Conservation (phyloP, 2,888 invertebrate species). For the Drosophila atripex region DNA sequence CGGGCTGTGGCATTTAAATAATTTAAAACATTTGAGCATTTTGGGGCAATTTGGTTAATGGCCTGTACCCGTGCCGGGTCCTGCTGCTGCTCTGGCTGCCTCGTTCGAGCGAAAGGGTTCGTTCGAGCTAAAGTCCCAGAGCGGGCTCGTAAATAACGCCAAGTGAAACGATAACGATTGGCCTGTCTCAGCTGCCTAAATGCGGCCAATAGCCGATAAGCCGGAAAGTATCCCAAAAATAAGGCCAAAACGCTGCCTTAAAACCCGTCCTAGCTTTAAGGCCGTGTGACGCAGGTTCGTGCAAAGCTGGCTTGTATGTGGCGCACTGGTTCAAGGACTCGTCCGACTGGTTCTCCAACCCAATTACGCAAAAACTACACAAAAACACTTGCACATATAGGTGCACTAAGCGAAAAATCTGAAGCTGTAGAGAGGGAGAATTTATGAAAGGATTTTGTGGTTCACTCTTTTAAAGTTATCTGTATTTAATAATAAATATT, state of each 20-base stretch:
- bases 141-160: constrained; percentile 38
- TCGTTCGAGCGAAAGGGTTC: constrained; percentile 33
- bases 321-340: constrained; percentile 58
- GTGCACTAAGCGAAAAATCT: not conserved
- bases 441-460: too few species aligned
- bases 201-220: constrained; percentile 20
- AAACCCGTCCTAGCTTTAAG: constrained; percentile 22
- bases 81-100: too few species aligned
- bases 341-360: constrained; percentile 53
- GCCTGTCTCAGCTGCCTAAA: constrained; percentile 22
- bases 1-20: constrained; percentile 67
- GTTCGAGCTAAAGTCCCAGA: too few species aligned
- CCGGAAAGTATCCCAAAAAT: not conserved
- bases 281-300: constrained; percentile 40
- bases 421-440: not conserved
- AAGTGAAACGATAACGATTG: constrained; percentile 33
- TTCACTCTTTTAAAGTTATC: too few species aligned
- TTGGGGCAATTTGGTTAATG: constrained; percentile 75
- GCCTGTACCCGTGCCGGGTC: constrained; percentile 36
- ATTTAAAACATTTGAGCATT: constrained; percentile 69
- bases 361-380: constrained; percentile 71
- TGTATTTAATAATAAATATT: too few species aligned
- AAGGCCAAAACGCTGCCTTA: constrained; percentile 6
- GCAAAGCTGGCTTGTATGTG: constrained; percentile 35
- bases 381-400: constrained; percentile 7